Conservation (phyloP, 2,888 invertebrate genomes). For the Glomeris marginata region DNA sequence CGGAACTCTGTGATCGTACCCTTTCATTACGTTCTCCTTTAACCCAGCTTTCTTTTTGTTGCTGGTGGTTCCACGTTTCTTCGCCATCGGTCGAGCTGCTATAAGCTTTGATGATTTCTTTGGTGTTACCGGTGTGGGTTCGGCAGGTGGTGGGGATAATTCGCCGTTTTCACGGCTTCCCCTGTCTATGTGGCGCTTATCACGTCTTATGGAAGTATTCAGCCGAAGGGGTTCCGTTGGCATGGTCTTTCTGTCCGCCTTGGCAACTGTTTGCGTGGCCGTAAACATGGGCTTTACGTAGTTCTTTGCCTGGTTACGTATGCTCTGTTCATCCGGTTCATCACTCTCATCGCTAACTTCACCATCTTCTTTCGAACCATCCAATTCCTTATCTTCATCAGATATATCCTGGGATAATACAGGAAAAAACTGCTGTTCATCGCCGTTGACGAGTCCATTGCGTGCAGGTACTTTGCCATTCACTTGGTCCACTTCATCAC, state of each 20-base stretch:
- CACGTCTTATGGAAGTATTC: too few species aligned
- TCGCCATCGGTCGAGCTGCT: too few species aligned
- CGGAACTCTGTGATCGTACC: neutral
- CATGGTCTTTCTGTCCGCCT: too few species aligned
- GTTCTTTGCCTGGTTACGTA: neutral
- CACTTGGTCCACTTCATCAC: neutral
- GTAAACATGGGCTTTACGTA: constrained; percentile 1
- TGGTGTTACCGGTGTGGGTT: too few species aligned
- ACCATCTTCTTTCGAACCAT: neutral
- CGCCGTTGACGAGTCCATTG: neutral
- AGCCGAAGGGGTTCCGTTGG: too few species aligned
- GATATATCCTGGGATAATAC: constrained; percentile 1
- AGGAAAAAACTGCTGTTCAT: constrained; percentile 1
- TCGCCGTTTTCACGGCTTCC: too few species aligned
- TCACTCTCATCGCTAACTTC: neutral
- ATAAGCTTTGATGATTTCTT: too few species aligned
- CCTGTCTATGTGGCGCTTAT: too few species aligned
- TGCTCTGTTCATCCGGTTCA: neutral
- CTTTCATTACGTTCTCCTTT: neutral
- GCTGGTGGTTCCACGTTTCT: too few species aligned
- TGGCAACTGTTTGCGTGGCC: neutral
- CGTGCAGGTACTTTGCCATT: neutral
- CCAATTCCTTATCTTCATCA: neutral
- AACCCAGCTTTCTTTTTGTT: too few species aligned
- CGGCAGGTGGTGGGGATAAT: too few species aligned